phyloP scores from a whole-genome alignment of 2,113 vertebrate species.

The Melanotaenia duboulayi region DNA sequence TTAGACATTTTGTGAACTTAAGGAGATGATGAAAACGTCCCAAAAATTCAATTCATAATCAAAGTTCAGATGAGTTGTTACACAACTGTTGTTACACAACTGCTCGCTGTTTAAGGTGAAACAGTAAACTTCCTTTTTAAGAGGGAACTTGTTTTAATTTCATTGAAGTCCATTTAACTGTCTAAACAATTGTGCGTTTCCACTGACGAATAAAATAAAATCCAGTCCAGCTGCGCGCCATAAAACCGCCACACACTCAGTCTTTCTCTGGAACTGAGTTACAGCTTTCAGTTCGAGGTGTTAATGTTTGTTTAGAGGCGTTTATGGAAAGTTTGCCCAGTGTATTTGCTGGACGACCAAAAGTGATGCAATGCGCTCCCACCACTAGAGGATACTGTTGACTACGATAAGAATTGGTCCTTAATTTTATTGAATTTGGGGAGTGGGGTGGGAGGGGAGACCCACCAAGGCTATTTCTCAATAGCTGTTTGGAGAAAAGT shows the following conservation, averaged over 20 bases:
- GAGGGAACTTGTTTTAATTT: conserved; percentile 15
- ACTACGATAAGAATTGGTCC: conserved; percentile 36
- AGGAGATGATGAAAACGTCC: neutral
- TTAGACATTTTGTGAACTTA: no score
- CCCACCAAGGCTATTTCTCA: neutral
- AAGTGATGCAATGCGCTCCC: conserved; percentile 11
- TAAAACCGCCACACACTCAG: neutral
- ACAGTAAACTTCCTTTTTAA: neutral
- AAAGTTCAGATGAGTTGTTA: neutral
- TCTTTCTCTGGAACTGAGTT: neutral
- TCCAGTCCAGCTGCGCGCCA: neutral
- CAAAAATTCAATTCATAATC: neutral
- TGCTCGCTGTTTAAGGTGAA: neutral
- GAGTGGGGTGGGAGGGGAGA: neutral
- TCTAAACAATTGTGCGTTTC: no score
- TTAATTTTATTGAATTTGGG: neutral
- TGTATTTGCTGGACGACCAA: neutral
- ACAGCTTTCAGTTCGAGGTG: neutral
- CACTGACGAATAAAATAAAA: no score
- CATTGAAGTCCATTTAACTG: neutral
- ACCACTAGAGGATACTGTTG: conserved; percentile 82
- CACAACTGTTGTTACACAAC: neutral
- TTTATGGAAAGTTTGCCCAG: conserved; percentile 20
- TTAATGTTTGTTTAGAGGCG: neutral
- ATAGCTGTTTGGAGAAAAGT: neutral